Evolutionary conservation across 2,797 vertebrate genomes (phyloP).

Genomic region (Sciaenops ocellatus): DNA sequence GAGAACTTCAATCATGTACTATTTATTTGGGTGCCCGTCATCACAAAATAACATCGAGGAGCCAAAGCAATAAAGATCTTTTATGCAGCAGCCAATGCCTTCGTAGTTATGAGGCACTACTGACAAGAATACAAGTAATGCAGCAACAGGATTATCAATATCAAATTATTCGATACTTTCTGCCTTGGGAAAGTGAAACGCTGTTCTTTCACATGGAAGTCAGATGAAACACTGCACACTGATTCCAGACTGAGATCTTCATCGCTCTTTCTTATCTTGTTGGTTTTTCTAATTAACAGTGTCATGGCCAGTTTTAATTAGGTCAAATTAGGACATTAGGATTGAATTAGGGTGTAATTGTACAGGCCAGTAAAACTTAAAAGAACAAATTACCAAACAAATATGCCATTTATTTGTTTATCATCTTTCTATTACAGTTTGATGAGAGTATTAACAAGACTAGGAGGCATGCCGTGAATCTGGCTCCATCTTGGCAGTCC

Average conservation of each 20-base stretch:
- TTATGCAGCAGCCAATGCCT: not conserved
- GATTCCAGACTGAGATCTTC: constrained; percentile 49
- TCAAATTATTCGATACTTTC: not conserved
- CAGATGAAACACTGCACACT: constrained; percentile 25
- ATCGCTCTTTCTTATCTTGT: constrained; percentile 58
- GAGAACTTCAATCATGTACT: not conserved
- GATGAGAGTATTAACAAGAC: not conserved
- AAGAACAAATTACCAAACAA: not conserved
- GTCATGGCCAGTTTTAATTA: constrained; percentile 55
- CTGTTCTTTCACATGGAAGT: not conserved
- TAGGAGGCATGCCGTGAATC: too few relatives aligned
- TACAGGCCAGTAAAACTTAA: not conserved
- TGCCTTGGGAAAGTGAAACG: not conserved
- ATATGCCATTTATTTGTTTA: not conserved
- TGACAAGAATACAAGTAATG: constrained; percentile 9
- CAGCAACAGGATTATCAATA: constrained; percentile 4
- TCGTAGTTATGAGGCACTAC: not conserved
- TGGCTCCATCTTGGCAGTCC: too few relatives aligned
- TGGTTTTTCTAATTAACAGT: constrained; percentile 65
- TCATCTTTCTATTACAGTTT: not conserved
- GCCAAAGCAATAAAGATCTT: not conserved
- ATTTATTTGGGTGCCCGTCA: constrained; percentile 10
- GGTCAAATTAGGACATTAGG: constrained; percentile 46
- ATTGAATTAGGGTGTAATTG: constrained; percentile 54
- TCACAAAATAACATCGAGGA: not conserved